Percentiles rank a stretch among this genome's conserved stretches.
These are phyloP conservation scores for Trichosurus vulpecula DNA, from an alignment of 2,797 vertebrate species.

Conservation along the genomic window DNA sequence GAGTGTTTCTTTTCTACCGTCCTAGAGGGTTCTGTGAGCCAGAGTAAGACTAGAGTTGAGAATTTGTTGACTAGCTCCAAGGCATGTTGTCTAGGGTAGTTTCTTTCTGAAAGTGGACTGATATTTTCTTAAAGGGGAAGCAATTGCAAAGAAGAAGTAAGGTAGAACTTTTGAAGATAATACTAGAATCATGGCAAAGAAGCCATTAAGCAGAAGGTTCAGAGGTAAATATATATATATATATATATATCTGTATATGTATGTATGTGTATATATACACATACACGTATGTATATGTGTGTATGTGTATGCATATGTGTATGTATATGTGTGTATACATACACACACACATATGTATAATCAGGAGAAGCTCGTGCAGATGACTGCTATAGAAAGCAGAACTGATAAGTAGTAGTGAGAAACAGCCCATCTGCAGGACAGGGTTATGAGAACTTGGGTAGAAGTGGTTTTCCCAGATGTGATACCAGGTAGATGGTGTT, in stretches of 20 bases:
- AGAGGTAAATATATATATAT: background rate
- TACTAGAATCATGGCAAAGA: background rate
- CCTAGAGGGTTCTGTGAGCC: background rate
- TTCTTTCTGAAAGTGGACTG: background rate
- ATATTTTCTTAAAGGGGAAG: background rate
- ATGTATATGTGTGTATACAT: no score
- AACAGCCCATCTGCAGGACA: background rate
- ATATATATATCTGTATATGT: no score
- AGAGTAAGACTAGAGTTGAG: background rate
- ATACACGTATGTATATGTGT: no score
- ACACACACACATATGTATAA: no score
- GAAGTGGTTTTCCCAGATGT: background rate
- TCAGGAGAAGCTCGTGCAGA: background rate
- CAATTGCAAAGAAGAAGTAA: background rate
- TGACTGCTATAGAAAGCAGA: background rate
- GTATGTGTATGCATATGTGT: no score
- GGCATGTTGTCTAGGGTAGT: background rate
- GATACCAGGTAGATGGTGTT: background rate
- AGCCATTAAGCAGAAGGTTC: background rate
- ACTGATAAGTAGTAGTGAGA: background rate
- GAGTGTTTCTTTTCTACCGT: background rate
- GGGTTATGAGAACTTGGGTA: background rate
- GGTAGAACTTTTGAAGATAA: background rate
- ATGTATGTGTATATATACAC: no score
- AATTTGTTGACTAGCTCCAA: background rate